Base-by-base conservation (phyloP, 2,113 vertebrate species). In the Corythaeola cristata region DNA sequence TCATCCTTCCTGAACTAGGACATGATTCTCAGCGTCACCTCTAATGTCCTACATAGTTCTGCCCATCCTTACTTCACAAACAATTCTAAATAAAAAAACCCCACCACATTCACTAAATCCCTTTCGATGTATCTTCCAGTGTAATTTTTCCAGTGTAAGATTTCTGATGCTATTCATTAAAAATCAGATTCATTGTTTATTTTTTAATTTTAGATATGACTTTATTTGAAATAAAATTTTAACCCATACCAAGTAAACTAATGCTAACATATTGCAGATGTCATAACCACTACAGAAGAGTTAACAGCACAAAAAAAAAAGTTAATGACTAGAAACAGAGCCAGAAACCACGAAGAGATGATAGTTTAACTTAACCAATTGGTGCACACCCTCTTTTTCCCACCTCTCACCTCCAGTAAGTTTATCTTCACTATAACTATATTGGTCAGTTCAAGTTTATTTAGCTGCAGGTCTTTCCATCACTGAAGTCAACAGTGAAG, bases 401-500 rank as follows among this genome's bases (percentile, higher is more conserved):
- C 28, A 84, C 14, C 32, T 78, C 44, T 75, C 35, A 71, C 8
- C 28, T 79, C 39, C 32, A 77, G 32, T 47, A 92, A 84, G 88
- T 88, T 82, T 89, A 91, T 91, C 86, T 89, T 93, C 68, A 81
- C 79, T 90, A 24, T 50, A 91, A 90, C 33, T 47, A n/a, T 37
- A 88, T 21, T 58, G 75, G 81, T 71, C 74, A 77, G 45, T 68
- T 93, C 47, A 92, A 72, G 72, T 78, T 74, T 72, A 44, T 89
- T 90, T 90, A 93, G 73, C 68, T 74, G 50, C 33, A 80, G 37
- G 22, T 89, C 39, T 21, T 92, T 86, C 78, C 28, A 91, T 22
- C 55, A 80, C 73, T 90, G 62, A 94, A 93, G 79, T 93, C 55
- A 94, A 78, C 53, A 95, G 47, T 20, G 53, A 91, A 92, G 66